Base-by-base conservation (phyloP, 2,113 vertebrate genomes). In the Chionis minor region DNA sequence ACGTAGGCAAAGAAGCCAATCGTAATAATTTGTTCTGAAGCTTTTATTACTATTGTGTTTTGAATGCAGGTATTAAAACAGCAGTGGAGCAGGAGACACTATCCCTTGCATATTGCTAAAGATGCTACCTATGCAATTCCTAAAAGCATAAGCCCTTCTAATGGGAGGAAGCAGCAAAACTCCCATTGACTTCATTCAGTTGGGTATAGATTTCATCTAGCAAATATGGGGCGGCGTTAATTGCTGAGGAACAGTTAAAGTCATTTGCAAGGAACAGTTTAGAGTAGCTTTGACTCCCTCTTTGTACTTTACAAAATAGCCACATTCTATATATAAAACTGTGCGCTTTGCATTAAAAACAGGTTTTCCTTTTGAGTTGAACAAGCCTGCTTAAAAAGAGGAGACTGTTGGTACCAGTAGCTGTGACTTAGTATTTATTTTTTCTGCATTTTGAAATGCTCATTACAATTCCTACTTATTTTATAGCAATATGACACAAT, bases 21-120 rank as follows among this genome's bases (percentile, higher is more conserved):
- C 27, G 54, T 94, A 92, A 97, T 96, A 92, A 96, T 96, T 96
- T 96, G 84, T 96, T 97, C 88, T 96, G 95, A 97, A 96, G 95
- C 95, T 96, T 97, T 97, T 96, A 96, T 97, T 97, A 88, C 96
- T 91, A 42, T 62, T 93, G 91, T 96, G 94, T 96, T 96, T 96
- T 91, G 92, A 94, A 94, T 94, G 88, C 79, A 71, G 96, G 88
- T 86, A 96, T 93, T 96, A 96, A 96, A 97, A 61, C 92, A 96
- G 91, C 86, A 40, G 89, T 79, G 80, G 81, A 94, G 87, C 77
- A 82, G 93, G 86, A 97, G 85, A 93, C 73, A 83, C 93, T 93
- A 27, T 77, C 92, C 91, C 87, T 93, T 94, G 89, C 86, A 95
- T 80, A 92, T 89, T 83, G 67, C 83, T 93, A 35, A 94, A 95